phyloP scores from a whole-genome alignment of 2,888 invertebrate genomes.

The Dyspetes luteomarginatus region DNA sequence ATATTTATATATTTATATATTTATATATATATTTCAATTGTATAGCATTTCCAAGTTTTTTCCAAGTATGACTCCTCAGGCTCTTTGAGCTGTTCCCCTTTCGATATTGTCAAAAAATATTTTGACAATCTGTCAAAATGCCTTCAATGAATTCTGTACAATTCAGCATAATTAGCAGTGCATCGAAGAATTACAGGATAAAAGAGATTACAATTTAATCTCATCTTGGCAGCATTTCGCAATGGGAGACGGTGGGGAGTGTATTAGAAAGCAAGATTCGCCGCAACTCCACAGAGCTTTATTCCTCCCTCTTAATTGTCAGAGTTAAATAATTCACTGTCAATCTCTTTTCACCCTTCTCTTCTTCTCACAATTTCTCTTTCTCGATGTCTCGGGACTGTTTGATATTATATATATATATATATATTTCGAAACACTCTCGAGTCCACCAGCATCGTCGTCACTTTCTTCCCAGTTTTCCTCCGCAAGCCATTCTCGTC shows the following conservation, averaged over 20 bases:
- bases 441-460: constrained; percentile 45
- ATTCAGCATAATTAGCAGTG: background rate
- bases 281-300: constrained; percentile 33
- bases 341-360: constrained; percentile 80
- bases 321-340: constrained; percentile 82
- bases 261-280: constrained; percentile 50
- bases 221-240: constrained; percentile 8
- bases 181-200: background rate
- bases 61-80: too few species aligned
- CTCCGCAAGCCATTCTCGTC: constrained; percentile 12
- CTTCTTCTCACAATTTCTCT: constrained; percentile 50
- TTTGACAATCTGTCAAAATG: too few species aligned
- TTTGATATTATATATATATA: constrained; percentile 8
- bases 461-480: constrained; percentile 30
- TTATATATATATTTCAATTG: too few species aligned
- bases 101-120: too few species aligned
- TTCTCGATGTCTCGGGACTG: background rate
- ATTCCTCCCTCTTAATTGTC: constrained; percentile 76
- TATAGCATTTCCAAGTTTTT: too few species aligned
- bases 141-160: background rate
- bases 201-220: constrained; percentile 14
- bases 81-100: too few species aligned
- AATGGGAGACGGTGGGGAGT: constrained; percentile 2
- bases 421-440: constrained; percentile 25
- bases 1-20: too few species aligned